Conservation (phyloP, 2,797 vertebrate genomes). For the Leptodactylus fallax region DNA sequence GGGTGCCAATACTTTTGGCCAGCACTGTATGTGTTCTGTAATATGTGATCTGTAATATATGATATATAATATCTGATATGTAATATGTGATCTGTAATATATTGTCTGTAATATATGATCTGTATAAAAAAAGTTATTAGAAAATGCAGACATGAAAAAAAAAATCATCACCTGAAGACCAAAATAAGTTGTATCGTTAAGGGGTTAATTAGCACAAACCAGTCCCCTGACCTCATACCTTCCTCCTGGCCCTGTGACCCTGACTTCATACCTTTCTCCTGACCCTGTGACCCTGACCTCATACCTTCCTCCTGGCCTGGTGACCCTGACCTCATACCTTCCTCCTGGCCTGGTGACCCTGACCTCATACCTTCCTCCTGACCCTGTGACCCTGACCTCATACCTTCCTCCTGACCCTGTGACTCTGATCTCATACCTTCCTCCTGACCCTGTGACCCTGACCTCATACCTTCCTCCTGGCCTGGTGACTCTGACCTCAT, state of each 20-base stretch:
- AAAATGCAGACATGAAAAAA: too few species aligned
- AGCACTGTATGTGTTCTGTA: too few species aligned
- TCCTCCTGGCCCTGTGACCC: neutral
- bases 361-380: neutral
- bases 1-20: too few species aligned
- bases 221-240: neutral
- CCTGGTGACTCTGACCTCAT: neutral
- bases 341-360: neutral
- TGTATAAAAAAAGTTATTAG: too few species aligned
- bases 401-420: neutral
- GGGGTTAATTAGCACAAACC: too few species aligned
- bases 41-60: too few species aligned
- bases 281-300: neutral
- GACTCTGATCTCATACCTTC: neutral
- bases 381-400: neutral
- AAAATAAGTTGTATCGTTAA: too few species aligned
- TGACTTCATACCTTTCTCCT: neutral
- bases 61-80: too few species aligned
- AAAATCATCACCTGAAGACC: too few species aligned
- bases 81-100: too few species aligned
- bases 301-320: neutral
- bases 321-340: neutral
- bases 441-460: neutral
- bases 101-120: too few species aligned
- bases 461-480: neutral